phyloP scores from a whole-genome alignment of 2,888 invertebrate species.

The Endomychus coccineus region DNA sequence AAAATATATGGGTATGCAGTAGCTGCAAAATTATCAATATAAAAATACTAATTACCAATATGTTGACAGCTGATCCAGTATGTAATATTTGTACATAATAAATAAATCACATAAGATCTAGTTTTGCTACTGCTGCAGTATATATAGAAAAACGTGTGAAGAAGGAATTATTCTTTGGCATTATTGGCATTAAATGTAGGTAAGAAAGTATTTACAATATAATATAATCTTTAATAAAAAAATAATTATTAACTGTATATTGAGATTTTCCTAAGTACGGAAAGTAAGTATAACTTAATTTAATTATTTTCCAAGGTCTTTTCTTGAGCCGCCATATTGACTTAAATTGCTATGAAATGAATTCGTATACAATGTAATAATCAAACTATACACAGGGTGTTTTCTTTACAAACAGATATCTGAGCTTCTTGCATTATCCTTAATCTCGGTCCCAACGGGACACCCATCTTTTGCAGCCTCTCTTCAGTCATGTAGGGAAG shows the following conservation, averaged over 20 bases:
- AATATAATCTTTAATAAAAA: conserved; percentile 16
- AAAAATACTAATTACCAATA: too few species aligned
- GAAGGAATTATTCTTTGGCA: conserved; percentile 39
- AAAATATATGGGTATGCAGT: too few species aligned
- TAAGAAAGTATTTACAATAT: conserved; percentile 10
- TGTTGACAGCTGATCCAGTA: too few species aligned
- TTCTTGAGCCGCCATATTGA: conserved; percentile 17
- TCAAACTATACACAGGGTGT: conserved; percentile 57
- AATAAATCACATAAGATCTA: too few species aligned
- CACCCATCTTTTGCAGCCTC: conserved; percentile 75
- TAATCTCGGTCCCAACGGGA: conserved; percentile 83
- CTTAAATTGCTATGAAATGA: conserved; percentile 12
- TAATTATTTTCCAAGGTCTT: conserved; percentile 22
- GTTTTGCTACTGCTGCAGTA: conserved; percentile 9
- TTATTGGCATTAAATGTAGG: conserved; percentile 33
- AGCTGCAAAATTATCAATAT: too few species aligned
- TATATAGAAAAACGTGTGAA: too few species aligned
- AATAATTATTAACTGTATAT: conserved; percentile 11
- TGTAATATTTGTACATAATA: too few species aligned
- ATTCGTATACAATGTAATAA: conserved; percentile 13
- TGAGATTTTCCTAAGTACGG: too few species aligned
- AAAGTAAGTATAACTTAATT: conserved; percentile 8
- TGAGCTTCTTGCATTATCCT: conserved; percentile 83
- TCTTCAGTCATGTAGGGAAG: conserved; percentile 87
- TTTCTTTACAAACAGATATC: conserved; percentile 56